Base-by-base conservation (phyloP, 2,888 invertebrate species). In the Chymomyza procnemis region DNA sequence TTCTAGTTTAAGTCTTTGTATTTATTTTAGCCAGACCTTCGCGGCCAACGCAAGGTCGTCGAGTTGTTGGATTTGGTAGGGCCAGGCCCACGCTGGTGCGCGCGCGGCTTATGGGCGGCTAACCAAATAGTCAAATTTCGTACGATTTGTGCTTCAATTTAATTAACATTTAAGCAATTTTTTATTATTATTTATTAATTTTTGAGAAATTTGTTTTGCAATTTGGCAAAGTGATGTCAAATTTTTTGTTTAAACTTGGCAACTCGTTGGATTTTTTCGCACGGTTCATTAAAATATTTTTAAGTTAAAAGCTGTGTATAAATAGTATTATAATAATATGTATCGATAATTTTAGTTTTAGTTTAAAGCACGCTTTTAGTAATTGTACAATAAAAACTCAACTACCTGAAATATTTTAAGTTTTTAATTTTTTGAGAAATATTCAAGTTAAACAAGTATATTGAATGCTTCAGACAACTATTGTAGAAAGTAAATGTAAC, bases 381-480 rank as follows among this genome's bases (percentile, higher is more conserved):
- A 55, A 9, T 55, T 55, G 9, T 12, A 18, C 34, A 57, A 14
- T 0, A 34, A 47, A 58, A 14, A 16, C 18, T 67, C 54, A 52
- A 8, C 26, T 55, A 21, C 55, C 19, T n/a, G 16, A 52, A 64
- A 30, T 30, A 61, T 56, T 26, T 26, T 4, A 1, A 26, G 8
- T 22, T 1, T 55, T 19, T 64, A 26, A 26, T 22, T 1, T 55
- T 19, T 64, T 74, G 5, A 76, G 61, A 9, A 59, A 6, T 59
- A 6, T 47, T 22, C 21, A 5, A 1, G 2, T 8, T 14, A 1
- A 0, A 19, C 41, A 14, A 3, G 14, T 14, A 12, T 1, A 34
- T 6, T 34, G 0, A 72, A 98, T 99, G 91, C 98, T 99, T 91
- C 92, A n/a, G n/a, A n/a, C n/a, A n/a, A n/a, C n/a, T n/a, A n/a